Base-by-base conservation (phyloP, 2,888 invertebrate species). In the Poecilobothrus nobilitatus region DNA sequence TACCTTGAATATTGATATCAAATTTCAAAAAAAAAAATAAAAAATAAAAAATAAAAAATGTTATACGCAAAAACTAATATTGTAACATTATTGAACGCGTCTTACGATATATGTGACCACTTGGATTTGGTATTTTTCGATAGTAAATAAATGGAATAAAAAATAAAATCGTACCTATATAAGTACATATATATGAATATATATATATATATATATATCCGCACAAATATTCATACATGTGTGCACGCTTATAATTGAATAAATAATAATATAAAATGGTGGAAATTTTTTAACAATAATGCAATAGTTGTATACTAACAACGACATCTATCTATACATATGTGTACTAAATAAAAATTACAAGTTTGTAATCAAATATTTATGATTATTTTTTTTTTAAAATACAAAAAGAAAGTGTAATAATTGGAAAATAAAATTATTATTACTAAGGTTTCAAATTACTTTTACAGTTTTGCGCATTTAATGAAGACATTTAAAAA, bases 1-100 rank as follows among this genome's bases (percentile, higher is more conserved):
- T 53, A 53, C 53, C 53, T 53, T 53, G 53, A 53, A 53, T 53
- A 53, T 53, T 53, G 53, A 53, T 53, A 53, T 53, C 53, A 53
- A 53, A 53, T 53, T 53, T 53, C 53, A 53, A 53, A n/a, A 53
- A 53, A 18, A 53, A 37, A 37, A 53, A 41, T 5, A 9, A 41
- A 41, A 41, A 41, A 41, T 41, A 41, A 41, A 41, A 41, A 15
- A 41, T 12, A 41, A 41, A 41, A 9, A 41, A 27, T 27, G 5
- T 27, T 27, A 27, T 27, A 27, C 27, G 37, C 37, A 37, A 37
- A 37, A 10, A 27, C 1, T 53, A 53, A 53, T 2, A 53, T n/a
- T 18, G 53, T 18, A 53, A 53, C 53, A n/a, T 53, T 53, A 53
- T n/a, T 53, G 53, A 53, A n/a, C 9, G 53, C 9, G 53, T n/a